These are phyloP conservation scores for Apamea crenata DNA, from an alignment of 2,888 invertebrate genomes.

Conservation along the genomic window DNA sequence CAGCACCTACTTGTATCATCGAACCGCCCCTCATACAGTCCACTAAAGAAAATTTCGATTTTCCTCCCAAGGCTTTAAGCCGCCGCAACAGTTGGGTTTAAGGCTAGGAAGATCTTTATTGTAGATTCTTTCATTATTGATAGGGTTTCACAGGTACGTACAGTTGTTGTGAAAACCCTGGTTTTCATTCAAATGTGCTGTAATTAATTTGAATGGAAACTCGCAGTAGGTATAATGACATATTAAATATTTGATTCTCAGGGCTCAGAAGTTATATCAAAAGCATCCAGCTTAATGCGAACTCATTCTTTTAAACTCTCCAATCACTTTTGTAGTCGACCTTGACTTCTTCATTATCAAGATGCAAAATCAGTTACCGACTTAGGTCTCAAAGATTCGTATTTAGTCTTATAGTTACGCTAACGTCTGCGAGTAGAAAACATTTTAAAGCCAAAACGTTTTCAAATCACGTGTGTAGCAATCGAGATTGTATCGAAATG, in stretches of 20 bases:
- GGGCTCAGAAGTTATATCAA: neutral
- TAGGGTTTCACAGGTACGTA: neutral
- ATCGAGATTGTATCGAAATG: constrained; percentile 69
- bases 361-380: constrained; percentile 19
- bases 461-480: constrained; percentile 64
- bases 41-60: no score
- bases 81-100: no score
- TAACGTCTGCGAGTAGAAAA: constrained; percentile 21
- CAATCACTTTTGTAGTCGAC: constrained; percentile 8
- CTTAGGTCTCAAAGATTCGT: neutral
- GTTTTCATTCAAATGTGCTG: neutral
- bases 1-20: no score
- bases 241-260: neutral
- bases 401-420: constrained; percentile 10
- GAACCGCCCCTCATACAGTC: no score
- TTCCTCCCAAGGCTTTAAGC: no score
- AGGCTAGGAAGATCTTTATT: neutral
- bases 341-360: constrained; percentile 9
- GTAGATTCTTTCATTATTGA: neutral
- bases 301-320: neutral
- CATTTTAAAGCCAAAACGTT: constrained; percentile 35
- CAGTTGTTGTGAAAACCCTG: neutral
- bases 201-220: no score
- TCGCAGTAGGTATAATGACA: neutral
- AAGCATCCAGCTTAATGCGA: neutral